A percentile compares a stretch with the other conserved stretches of the same genome.
Evolutionary conservation across 53 echinoderm and acorn worm species (phyloP).

Genomic region (Actinopyga echinites): DNA sequence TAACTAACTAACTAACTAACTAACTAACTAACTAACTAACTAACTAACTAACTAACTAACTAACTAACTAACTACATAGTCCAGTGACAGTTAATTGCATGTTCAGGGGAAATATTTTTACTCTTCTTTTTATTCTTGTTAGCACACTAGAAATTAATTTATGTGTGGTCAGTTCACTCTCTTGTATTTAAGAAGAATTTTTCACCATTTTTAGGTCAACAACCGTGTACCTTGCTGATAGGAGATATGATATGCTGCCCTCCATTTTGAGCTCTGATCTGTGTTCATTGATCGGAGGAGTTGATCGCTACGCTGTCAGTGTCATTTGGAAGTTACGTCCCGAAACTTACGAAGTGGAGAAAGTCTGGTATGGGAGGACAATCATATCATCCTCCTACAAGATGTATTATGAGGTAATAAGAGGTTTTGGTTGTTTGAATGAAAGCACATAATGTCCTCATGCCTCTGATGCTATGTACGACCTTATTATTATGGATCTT

Average conservation of each 20-base stretch:
- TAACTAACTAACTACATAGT: too few relatives aligned
- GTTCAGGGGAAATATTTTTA: too few relatives aligned
- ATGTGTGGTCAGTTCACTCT: not conserved
- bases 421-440: too few relatives aligned
- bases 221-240: conserved; percentile 92
- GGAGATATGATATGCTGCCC: conserved; percentile 97
- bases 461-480: too few relatives aligned
- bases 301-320: conserved; percentile 97
- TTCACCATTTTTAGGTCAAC: conserved; percentile 66
- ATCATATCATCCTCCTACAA: conserved; percentile 90
- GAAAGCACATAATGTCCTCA: too few relatives aligned
- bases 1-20: too few relatives aligned
- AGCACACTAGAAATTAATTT: not conserved
- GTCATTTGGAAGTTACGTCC: conserved; percentile 92
- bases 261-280: conserved; percentile 89
- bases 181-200: not conserved
- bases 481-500: too few relatives aligned
- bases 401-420: conserved; percentile 98
- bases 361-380: conserved; percentile 87
- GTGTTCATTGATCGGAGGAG: conserved; percentile 97
- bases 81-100: too few relatives aligned
- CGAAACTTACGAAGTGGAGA: conserved; percentile 78
- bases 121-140: not conserved
- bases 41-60: too few relatives aligned
- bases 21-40: too few relatives aligned